Base-by-base conservation (phyloP, 2,888 invertebrate species). In the Caenorhabditis auriculariae region DNA sequence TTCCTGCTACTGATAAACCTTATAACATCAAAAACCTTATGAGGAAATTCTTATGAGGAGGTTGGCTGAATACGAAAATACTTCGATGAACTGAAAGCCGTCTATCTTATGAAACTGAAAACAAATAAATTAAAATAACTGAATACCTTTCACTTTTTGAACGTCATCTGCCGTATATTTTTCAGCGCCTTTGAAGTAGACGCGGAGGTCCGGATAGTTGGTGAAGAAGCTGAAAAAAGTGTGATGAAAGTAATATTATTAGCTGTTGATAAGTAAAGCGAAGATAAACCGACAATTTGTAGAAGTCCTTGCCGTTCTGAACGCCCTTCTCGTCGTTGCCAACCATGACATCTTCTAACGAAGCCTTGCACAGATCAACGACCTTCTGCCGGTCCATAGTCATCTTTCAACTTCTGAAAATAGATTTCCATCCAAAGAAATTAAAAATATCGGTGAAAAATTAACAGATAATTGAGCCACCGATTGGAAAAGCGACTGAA, bases 181-280 rank as follows among this genome's bases (percentile, higher is more conserved):
- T 52, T 75, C 72, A 37, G 74, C 72, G 43, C 74, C 74, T 53
- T 73, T 73, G 67, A 75, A 75, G 54, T 74, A 75, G 41, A 60
- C 61, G 44, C 75, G 74, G 32, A 74, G 69, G 52, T 69, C 69
- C 23, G 75, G 74, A 57, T 60, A 72, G 55, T 72, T 69, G 57
- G 69, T 67, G 71, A 75, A 75, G 57, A 75, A 65, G 59, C 72
- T 72, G 52, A 44, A 69, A 32, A 29, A 37, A 28, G 1, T n/a
- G 6, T 26, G 17, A 24, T 32, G 12, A 27, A 23, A 12, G 1
- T 17, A 15, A 27, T 15, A 19, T 53, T n/a, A 24, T 7, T 15
- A 19, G 23, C 4, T 27, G 19, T n/a, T n/a, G 19, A 38, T 27
- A 21, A 19, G 15, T 6, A 24, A n/a, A 41, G 12, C 21, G 7